Percentiles rank a stretch among this genome's conserved stretches.
phyloP scores from a whole-genome alignment of 2,797 vertebrate species.

The Silurus aristotelis region DNA sequence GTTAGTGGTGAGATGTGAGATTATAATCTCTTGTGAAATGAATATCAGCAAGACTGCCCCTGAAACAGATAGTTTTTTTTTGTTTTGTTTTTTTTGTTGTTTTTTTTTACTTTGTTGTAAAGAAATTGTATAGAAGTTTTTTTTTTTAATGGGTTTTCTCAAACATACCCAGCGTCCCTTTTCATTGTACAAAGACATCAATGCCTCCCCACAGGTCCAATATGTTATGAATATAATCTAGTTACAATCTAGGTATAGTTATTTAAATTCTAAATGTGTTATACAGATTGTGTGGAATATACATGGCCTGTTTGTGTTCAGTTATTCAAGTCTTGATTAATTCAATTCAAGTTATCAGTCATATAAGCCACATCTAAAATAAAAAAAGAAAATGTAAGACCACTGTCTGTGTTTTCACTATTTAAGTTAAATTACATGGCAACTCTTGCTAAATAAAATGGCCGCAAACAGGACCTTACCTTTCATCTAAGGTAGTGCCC shows the following conservation, averaged over 20 bases:
- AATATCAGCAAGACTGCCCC: not conserved
- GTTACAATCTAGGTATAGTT: too few species aligned
- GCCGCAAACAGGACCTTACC: not conserved
- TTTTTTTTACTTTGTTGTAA: not conserved
- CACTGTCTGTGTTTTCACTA: too few species aligned
- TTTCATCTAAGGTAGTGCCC: not conserved
- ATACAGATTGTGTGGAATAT: too few species aligned
- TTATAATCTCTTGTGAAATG: slow-evolving; percentile 38
- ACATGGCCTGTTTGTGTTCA: not conserved
- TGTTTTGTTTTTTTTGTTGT: not conserved
- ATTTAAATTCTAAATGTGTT: too few species aligned
- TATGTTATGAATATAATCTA: not conserved
- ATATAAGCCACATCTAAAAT: not conserved
- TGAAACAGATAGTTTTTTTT: not conserved
- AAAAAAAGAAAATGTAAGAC: not conserved
- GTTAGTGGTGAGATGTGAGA: slow-evolving; percentile 26
- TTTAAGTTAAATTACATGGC: too few species aligned
- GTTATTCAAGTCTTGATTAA: not conserved
- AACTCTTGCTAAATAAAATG: too few species aligned
- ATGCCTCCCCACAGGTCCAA: not conserved
- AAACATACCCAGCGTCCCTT: not conserved
- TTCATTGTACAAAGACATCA: not conserved
- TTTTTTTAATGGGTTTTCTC: not conserved
- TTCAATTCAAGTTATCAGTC: not conserved
- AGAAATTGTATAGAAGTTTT: not conserved